Percentiles rank a stretch among this genome's conserved stretches.
Evolutionary conservation across 2,888 invertebrate species (phyloP).

Genomic region (Drosophila falleni): DNA sequence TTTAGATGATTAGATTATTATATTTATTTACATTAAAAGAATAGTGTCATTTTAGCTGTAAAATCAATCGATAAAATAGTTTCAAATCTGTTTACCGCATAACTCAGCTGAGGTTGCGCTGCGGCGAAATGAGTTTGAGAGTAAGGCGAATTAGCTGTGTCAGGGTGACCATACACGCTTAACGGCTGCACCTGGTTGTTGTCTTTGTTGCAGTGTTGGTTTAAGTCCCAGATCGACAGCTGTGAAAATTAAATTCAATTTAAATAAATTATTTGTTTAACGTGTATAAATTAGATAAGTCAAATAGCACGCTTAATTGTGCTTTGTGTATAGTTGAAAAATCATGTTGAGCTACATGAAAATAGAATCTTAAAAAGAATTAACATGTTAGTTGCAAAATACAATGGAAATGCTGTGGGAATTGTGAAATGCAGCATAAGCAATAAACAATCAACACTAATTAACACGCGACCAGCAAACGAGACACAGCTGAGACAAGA

Average conservation of each 20-base stretch:
- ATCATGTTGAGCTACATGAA: conserved; percentile 20
- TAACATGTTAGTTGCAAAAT: conserved; percentile 25
- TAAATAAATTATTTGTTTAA: background rate
- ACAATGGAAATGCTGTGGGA: conserved; percentile 45
- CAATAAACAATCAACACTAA: conserved; percentile 66
- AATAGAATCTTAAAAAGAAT: conserved; percentile 20
- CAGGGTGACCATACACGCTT: conserved; percentile 32
- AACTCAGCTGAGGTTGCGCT: conserved; percentile 8
- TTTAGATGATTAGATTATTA: too few species aligned
- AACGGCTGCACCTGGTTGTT: conserved; percentile 26
- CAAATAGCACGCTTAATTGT: background rate
- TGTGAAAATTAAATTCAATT: conserved; percentile 9
- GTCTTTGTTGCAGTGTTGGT: conserved; percentile 34
- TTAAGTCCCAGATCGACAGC: conserved; percentile 20
- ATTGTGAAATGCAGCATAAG: conserved; percentile 60
- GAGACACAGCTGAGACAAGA: conserved; percentile 29
- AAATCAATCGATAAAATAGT: background rate
- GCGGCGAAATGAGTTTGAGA: conserved; percentile 33
- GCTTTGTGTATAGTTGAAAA: conserved; percentile 12
- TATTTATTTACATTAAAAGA: too few species aligned
- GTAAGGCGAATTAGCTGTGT: conserved; percentile 21
- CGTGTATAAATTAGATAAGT: background rate
- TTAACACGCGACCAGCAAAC: conserved; percentile 65
- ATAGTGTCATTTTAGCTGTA: too few species aligned
- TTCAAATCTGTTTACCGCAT: background rate